Evolutionary conservation across 2,888 invertebrate genomes (phyloP).

Genomic region (Cyclophora albipunctata): DNA sequence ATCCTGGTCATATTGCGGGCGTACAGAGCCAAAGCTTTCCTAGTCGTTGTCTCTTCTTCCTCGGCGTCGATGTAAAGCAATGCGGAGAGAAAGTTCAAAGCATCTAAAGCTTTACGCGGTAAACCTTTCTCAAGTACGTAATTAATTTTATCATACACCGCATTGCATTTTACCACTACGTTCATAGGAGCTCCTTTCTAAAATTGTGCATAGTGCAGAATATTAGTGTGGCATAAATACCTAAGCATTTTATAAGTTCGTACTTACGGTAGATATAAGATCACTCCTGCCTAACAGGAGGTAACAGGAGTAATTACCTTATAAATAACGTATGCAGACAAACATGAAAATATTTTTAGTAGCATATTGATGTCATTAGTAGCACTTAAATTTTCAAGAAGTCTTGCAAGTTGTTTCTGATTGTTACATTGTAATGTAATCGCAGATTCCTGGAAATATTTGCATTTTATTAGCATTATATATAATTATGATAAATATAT

Average conservation of each 20-base stretch:
- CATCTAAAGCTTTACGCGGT: slow-evolving; percentile 31
- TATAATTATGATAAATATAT: too few relatives aligned
- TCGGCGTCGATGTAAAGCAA: slow-evolving; percentile 33
- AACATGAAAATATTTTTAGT: slow-evolving; percentile 40
- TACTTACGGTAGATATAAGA: too few relatives aligned
- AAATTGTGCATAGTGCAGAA: slow-evolving; percentile 8
- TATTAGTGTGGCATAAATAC: too few relatives aligned
- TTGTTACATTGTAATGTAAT: slow-evolving; percentile 17
- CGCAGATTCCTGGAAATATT: slow-evolving; percentile 22
- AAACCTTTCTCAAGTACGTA: slow-evolving; percentile 32
- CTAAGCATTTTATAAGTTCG: too few relatives aligned
- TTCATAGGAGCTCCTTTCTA: slow-evolving; percentile 33
- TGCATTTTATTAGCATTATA: too few relatives aligned
- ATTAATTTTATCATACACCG: slow-evolving; percentile 43
- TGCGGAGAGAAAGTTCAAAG: slow-evolving; percentile 46
- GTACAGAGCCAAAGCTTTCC: slow-evolving; percentile 27
- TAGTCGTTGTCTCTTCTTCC: slow-evolving; percentile 23
- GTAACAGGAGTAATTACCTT: slow-evolving; percentile 33
- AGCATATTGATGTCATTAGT: slow-evolving; percentile 35
- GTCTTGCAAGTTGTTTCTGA: slow-evolving; percentile 26
- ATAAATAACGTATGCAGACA: slow-evolving; percentile 38
- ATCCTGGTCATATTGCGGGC: slow-evolving; percentile 47
- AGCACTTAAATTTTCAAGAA: slow-evolving; percentile 37
- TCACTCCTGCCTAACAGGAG: too few relatives aligned
- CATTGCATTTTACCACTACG: slow-evolving; percentile 35